These are phyloP conservation scores for Varanus salvator DNA, from an alignment of 2,113 vertebrate species.

Conservation along the genomic window DNA sequence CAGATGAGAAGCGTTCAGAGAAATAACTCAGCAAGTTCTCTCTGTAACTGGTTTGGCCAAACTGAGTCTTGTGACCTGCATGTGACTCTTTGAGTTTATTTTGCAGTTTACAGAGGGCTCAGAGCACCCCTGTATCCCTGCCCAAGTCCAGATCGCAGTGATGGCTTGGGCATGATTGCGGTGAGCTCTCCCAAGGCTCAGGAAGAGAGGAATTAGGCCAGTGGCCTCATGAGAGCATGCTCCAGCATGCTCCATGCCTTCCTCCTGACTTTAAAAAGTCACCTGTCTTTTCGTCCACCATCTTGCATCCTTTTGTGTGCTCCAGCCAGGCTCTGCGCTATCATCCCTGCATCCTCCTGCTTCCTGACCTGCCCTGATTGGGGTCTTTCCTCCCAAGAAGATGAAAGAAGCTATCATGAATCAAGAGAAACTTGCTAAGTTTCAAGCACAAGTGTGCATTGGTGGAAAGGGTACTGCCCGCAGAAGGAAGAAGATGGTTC, in stretches of 20 bases:
- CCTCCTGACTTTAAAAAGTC: too few relatives aligned
- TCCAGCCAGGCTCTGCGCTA: slow-evolving; percentile 63
- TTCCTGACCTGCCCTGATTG: slow-evolving; percentile 45
- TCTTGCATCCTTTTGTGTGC: slow-evolving; percentile 88
- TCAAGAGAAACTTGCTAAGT: slow-evolving; percentile 96
- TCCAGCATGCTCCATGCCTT: too few relatives aligned
- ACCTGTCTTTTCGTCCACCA: slow-evolving; percentile 84
- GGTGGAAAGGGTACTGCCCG: slow-evolving; percentile 98
- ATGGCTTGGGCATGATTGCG: too few relatives aligned
- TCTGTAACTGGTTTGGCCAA: too few relatives aligned
- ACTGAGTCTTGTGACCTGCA: too few relatives aligned
- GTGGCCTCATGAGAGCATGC: too few relatives aligned
- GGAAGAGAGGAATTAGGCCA: too few relatives aligned
- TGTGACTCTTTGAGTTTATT: too few relatives aligned
- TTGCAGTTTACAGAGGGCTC: too few relatives aligned
- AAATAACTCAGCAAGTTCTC: background rate
- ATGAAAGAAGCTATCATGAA: slow-evolving; percentile 99
- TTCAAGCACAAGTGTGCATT: slow-evolving; percentile 99
- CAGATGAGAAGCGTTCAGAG: background rate
- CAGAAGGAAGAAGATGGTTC: slow-evolving; percentile 99
- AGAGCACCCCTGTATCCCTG: too few relatives aligned
- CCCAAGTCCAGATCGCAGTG: too few relatives aligned
- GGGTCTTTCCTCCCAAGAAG: slow-evolving; percentile 70
- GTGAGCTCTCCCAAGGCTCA: too few relatives aligned
- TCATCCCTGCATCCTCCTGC: slow-evolving; percentile 50